Base-by-base conservation (phyloP, 2,888 invertebrate genomes). In the Mesorhabditis spiculigera region DNA sequence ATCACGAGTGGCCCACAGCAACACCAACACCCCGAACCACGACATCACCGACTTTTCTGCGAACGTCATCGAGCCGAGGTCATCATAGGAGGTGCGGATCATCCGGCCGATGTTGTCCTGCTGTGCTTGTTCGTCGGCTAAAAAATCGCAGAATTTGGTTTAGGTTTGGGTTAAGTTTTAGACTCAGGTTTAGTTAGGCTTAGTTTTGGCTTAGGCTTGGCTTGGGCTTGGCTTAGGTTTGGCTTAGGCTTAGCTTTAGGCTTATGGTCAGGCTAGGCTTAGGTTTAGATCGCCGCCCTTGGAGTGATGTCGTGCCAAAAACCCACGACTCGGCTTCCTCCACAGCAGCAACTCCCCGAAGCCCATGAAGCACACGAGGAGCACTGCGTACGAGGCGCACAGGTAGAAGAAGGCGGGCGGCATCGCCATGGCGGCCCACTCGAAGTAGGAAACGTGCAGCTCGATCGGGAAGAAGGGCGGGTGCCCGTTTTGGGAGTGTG, bases 381-480 rank as follows among this genome's bases (percentile, higher is more conserved):
- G 71, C 13, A 78, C 69, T 8, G 74, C 28, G 66, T 74, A 77
- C n/a, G 76, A 75, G 5, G 73, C 72, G 6, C 73, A 28, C 5
- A 78, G 68, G 28, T 75, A 77, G 66, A 76, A 50, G 42, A 77
- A 64, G 71, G 73, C 67, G 45, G 75, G 74, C 6, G 78, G 78
- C n/a, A 78, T 74, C 4, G 75, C 75, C 50, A 78, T 77, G 0
- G 74, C 71, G 69, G 75, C 74, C 78, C 78, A 78, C 61, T 76
- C 71, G 41, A 77, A 45, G 65, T 75, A 78, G 1, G 75, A 73
- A 68, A 78, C 74, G 5, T 71, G 66, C 8, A 75, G 67, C 45
- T 75, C 28, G 28, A 28, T 28, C 28, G 28, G 28, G 28, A 28
- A 28, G 28, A 28, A 28, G 28, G 28, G 28, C 28, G 28, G 28